Base-by-base conservation (phyloP, 1,140 invertebrate species). In the Pinna nobilis region DNA sequence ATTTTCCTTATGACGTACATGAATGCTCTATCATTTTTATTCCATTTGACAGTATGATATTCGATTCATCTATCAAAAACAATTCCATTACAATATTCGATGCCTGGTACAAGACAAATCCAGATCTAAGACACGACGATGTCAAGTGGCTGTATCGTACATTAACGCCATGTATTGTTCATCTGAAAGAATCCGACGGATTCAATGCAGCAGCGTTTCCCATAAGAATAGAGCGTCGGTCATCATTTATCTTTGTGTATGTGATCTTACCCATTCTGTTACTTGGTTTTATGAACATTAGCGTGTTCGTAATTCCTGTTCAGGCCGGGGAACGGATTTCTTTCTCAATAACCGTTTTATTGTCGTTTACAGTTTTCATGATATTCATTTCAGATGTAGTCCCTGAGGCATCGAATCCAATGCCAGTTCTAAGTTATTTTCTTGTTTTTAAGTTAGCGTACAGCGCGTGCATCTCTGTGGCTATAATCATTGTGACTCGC, bases 341-440 rank as follows among this genome's bases (percentile, higher is more conserved):
- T 11, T 63, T 63, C 37, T 39, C 59, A 28, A 63, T 63, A 41
- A 63, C 59, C 1, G 59, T 63, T 3, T 23, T 63, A 3, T 41
- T 63, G 59, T 63, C 59, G 23, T 63, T 41, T 20, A 63, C 59
- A 6, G 59, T 63, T 6, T 63, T 63, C 15, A 63, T 63, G 59
- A 25, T 61, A 9, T 55, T 66, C 23, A 64, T 79, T 7, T 60
- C 39, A n/a, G 41, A 53, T 0, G 44, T 69, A 13, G 53, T 81
- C 13, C 80, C 77, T 3, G 53, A 71, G 20, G 77, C 60, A 5
- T 81, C 80, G 9, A 59, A 77, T 15, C 57, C 63, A 6, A 53
- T 70, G 18, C 76, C 80, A 5, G 18, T 63, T 18, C 39, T 63
- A 18, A 63, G 59, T 30, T 63, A 63, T 23, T 32, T 63, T 15